Conservation (phyloP, 2,113 vertebrate genomes). For the Mugil cephalus region DNA sequence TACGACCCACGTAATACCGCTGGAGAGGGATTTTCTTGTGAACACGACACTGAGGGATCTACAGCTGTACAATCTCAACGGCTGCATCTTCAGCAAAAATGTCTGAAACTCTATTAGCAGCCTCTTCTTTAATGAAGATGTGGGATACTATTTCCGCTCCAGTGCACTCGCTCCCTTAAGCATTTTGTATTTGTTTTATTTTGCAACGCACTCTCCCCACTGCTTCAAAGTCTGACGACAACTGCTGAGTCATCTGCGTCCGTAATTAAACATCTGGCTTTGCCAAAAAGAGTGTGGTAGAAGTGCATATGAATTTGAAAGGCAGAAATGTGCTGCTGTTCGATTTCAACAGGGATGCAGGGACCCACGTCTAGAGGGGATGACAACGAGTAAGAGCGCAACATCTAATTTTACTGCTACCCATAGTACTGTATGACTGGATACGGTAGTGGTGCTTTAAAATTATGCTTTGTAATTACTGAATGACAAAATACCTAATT, state of each 20-base stretch:
- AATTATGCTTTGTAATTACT: background rate
- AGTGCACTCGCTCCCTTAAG: slow-evolving; percentile 6
- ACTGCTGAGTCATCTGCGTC: slow-evolving; percentile 49
- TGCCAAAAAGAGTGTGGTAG: background rate
- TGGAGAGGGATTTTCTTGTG: background rate
- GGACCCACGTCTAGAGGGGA: background rate
- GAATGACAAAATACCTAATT: background rate
- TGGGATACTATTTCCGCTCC: slow-evolving; percentile 22
- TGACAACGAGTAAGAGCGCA: background rate
- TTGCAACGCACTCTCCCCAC: background rate
- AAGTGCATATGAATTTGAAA: too few relatives aligned
- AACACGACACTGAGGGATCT: too few relatives aligned
- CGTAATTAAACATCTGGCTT: slow-evolving; percentile 23
- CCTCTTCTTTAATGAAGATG: slow-evolving; percentile 16
- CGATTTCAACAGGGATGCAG: background rate
- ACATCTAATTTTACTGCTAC: background rate
- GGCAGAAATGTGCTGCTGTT: background rate
- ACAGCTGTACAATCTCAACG: background rate
- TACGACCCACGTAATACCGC: background rate
- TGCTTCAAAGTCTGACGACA: slow-evolving; percentile 20
- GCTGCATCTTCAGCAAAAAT: slow-evolving; percentile 27
- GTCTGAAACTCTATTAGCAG: slow-evolving; percentile 24
- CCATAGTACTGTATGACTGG: background rate
- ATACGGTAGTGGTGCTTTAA: background rate
- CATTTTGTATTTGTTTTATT: background rate